These are phyloP conservation scores for Sesamia inferens DNA, from an alignment of 2,888 invertebrate genomes.

Conservation along the genomic window DNA sequence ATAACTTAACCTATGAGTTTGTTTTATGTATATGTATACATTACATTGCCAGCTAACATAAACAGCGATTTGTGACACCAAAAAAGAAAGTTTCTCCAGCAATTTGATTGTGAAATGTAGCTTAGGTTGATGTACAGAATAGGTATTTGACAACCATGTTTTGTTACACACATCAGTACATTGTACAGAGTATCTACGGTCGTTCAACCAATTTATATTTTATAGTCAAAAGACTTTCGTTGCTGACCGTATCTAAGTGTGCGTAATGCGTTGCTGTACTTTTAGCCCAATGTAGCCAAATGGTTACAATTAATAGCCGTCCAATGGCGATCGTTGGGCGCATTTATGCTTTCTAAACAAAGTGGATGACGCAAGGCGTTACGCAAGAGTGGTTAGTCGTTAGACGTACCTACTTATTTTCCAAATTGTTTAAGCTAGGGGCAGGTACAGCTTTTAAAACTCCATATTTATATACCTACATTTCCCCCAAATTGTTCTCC, in stretches of 20 bases:
- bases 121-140: background rate
- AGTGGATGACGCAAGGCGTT: constrained; percentile 27
- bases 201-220: background rate
- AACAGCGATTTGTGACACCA: background rate
- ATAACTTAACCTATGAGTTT: background rate
- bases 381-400: background rate
- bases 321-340: constrained; percentile 2
- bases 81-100: background rate
- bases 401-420: background rate
- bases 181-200: background rate
- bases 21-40: background rate
- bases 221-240: constrained; percentile 3
- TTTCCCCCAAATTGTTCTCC: too few species aligned
- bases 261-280: constrained; percentile 2
- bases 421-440: constrained; percentile 7
- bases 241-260: constrained; percentile 18
- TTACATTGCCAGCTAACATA: background rate
- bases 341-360: constrained; percentile 27
- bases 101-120: background rate
- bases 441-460: constrained; percentile 14
- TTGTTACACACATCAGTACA: background rate
- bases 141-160: background rate
- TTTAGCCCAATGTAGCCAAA: constrained; percentile 22
- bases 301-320: constrained; percentile 27
- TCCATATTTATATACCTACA: too few species aligned